Evolutionary conservation across 2,888 invertebrate species (phyloP), one percentile per base, ranked within the genome.

Genomic region (Polydrusus pterygomalis): DNA sequence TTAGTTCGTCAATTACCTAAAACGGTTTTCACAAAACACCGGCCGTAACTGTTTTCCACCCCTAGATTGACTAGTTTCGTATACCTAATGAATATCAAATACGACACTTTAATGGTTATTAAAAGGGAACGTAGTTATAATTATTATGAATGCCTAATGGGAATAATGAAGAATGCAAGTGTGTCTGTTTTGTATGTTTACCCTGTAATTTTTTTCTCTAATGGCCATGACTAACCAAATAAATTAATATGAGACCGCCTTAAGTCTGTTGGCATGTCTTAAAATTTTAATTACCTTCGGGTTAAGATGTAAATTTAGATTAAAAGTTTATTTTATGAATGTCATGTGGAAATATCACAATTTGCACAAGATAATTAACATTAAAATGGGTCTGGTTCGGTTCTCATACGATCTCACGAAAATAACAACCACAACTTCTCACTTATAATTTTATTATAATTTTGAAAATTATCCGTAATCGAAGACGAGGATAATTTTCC

Each of bases 71-170:
- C 58, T 9, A 60, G 58, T 38, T 17, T 38, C 38, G 38, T 9
- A 60, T 38, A 60, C 58, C 17, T 60, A 60, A 60, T 38, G 58
- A 60, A 60, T 11, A 34, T 60, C 38, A 38, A 38, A 60, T 38
- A 60, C 34, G 38, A 34, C 38, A 8, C 15, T 60, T 60, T 60
- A 38, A 60, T 60, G 58, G 38, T 38, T 38, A 38, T 60, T 60
- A 60, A 17, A 18, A 60, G 58, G 34, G 17, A 60, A 60, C 58
- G 38, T 60, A 11, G 38, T 38, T 38, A 18, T n/a, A n/a, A n/a
- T 60, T 60, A 60, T 38, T 38, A 18, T 38, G 58, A 60, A 60
- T 60, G 38, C 58, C 58, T 60, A 60, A 60, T 38, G 17, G 38
- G 58, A 38, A 34, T 60, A 60, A 60, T 60, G 15, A 60, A 38